Conservation (phyloP, 2,888 invertebrate genomes). For the Stenchaetothrips biformis region DNA sequence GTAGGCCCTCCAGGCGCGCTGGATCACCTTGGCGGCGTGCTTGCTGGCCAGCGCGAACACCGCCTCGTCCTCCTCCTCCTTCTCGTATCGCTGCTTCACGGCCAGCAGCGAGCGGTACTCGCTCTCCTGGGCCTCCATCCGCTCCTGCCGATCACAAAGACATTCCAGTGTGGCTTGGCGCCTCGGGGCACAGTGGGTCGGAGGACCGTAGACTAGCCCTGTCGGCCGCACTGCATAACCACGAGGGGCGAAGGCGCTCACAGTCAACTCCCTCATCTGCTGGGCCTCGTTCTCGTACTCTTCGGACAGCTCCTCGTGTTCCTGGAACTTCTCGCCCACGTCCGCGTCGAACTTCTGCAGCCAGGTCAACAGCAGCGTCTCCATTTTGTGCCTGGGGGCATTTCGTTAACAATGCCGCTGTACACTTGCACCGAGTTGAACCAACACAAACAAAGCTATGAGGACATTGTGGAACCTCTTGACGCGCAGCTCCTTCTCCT, state of each 20-base stretch:
- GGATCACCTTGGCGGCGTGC: slow-evolving; percentile 15
- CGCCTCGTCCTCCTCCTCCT: slow-evolving; percentile 17
- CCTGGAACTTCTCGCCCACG: slow-evolving; percentile 3
- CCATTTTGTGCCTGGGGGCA: background rate
- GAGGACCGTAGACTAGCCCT: too few relatives aligned
- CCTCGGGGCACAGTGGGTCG: too few relatives aligned
- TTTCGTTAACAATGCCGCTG: too few relatives aligned
- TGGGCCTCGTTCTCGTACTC: slow-evolving; percentile 1
- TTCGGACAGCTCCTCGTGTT: background rate
- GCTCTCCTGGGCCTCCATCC: background rate
- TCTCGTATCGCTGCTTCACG: background rate
- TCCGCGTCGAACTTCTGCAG: slow-evolving; percentile 10
- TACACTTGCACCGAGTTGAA: too few relatives aligned
- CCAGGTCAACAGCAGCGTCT: background rate
- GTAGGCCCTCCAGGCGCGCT: background rate
- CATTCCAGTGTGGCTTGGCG: background rate
- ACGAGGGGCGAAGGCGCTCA: too few relatives aligned
- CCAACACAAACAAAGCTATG: too few relatives aligned
- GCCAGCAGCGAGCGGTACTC: slow-evolving; percentile 10
- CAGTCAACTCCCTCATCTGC: background rate
- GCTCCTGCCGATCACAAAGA: background rate
- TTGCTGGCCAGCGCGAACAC: slow-evolving; percentile 10
- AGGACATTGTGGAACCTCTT: too few relatives aligned
- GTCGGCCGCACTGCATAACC: too few relatives aligned
- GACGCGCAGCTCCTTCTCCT: slow-evolving; percentile 3